phyloP scores from a whole-genome alignment of 2,888 invertebrate species.

The Xestia c-nigrum region DNA sequence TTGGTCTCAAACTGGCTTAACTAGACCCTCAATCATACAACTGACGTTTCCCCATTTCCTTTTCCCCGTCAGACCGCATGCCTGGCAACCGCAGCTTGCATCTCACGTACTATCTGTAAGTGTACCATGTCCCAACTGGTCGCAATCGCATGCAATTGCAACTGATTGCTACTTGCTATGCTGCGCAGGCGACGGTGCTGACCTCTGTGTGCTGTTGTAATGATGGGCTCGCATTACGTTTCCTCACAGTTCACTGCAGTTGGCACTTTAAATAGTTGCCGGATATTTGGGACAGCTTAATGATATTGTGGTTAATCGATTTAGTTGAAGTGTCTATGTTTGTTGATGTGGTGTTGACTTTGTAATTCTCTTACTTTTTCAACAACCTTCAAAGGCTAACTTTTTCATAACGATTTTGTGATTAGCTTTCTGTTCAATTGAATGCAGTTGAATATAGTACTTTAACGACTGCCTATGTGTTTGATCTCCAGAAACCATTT shows the following conservation, averaged over 20 bases:
- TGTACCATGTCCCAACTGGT: constrained; percentile 48
- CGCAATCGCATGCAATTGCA: constrained; percentile 34
- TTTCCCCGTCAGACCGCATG: constrained; percentile 16
- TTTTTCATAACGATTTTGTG: background rate
- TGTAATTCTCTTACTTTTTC: background rate
- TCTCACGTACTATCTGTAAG: constrained; percentile 41
- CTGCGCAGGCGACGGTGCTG: constrained; percentile 39
- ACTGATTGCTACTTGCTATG: constrained; percentile 44
- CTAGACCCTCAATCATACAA: background rate
- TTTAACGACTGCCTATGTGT: background rate
- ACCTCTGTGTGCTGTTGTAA: constrained; percentile 57
- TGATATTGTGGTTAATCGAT: constrained; percentile 48
- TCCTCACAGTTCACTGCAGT: constrained; percentile 41
- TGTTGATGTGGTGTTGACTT: background rate
- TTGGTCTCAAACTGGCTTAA: background rate
- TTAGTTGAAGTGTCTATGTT: background rate
- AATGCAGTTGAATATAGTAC: background rate
- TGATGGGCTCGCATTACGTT: constrained; percentile 38
- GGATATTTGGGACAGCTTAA: constrained; percentile 27
- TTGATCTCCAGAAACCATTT: background rate
- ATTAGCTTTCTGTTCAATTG: background rate
- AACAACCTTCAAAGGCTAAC: background rate
- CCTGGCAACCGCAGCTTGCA: constrained; percentile 5
- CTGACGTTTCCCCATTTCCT: constrained; percentile 33
- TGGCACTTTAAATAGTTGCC: constrained; percentile 14